Evolutionary conservation across 2,113 vertebrate species (phyloP), one percentile per base, ranked within the genome.

Genomic region (Eira barbara): DNA sequence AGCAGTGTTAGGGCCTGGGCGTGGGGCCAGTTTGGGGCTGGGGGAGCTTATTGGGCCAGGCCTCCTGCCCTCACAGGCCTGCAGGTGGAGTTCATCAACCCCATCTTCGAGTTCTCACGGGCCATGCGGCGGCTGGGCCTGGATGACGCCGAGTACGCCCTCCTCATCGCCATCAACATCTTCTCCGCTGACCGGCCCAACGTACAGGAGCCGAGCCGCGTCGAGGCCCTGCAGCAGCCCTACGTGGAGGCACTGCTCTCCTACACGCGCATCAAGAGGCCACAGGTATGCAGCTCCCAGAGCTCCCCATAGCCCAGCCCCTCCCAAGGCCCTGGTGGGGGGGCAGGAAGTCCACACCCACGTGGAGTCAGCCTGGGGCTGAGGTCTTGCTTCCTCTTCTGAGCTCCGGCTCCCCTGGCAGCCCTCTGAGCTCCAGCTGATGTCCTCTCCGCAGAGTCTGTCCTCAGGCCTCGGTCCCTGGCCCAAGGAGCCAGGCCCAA

Each of bases 71-170:
- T 45, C 8, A 0, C 94, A 99, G 99, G 99, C 69, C 91, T 99
- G 94, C 99, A 99, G 96, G 98, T 99, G 63, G 99, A 99, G 76
- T 99, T 99, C 85, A 99, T 99, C 97, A 99, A 99, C 92, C 99
- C 99, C 74, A 99, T 99, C 94, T 99, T 99, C 0, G 99, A 99
- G 96, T 99, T 99, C 83, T 99, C 99, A 0, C 96, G 98, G 84
- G 99, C 98, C 57, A 99, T 99, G 99, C 95, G 98, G 76, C 97
- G 98, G 36, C 97, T 99, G 94, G 98, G 98, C 81, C 96, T 99
- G 89, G 99, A 99, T 3, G 99, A 99, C 0, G 99, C 99, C 0
- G 98, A 99, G 91, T 99, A 99, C 0, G 99, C 99, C 11, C 97
- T 99, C 12, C 99, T 99, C 74, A 99, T 99, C 0, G 99, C 99